A percentile compares a stretch with the other conserved stretches of the same genome.
Evolutionary conservation across 2,113 vertebrate genomes (phyloP).

Genomic region (Monopterus albus): DNA sequence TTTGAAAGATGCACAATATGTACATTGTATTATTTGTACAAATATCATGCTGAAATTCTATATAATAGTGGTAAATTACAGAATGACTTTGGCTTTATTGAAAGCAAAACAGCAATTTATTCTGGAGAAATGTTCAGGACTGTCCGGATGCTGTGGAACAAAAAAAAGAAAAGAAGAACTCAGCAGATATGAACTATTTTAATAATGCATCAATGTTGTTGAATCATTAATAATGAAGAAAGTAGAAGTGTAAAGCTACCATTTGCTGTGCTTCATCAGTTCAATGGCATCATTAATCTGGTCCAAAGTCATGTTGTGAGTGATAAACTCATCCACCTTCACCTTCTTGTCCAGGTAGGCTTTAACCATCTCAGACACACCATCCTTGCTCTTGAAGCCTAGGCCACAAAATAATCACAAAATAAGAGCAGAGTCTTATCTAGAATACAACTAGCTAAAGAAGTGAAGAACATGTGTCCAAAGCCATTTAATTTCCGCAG

Average conservation of each 20-base stretch:
- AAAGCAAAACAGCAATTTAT: slow-evolving; percentile 21
- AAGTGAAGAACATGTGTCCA: fast-evolving
- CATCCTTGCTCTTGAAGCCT: slow-evolving; percentile 84
- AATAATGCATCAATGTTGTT: not conserved
- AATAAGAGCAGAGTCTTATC: not conserved
- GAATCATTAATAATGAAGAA: not conserved
- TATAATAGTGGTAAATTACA: not conserved
- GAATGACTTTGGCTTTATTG: not conserved
- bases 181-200: not conserved
- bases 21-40: not conserved
- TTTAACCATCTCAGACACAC: slow-evolving; percentile 78
- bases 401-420: not conserved
- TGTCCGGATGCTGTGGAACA: slow-evolving; percentile 86
- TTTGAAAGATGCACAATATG: too few relatives aligned
- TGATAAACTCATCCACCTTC: slow-evolving; percentile 83
- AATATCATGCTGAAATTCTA: not conserved
- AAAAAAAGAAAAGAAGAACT: not conserved
- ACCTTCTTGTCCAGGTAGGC: slow-evolving; percentile 84
- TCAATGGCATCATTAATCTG: slow-evolving; percentile 84
- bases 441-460: not conserved
- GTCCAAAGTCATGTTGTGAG: slow-evolving; percentile 81
- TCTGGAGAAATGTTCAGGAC: slow-evolving; percentile 83
- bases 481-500: not conserved
- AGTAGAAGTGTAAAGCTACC: slow-evolving; percentile 61
- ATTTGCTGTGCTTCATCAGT: slow-evolving; percentile 81